These are phyloP conservation scores for Agonum fuliginosum DNA, from an alignment of 2,888 invertebrate genomes.

Conservation along the genomic window DNA sequence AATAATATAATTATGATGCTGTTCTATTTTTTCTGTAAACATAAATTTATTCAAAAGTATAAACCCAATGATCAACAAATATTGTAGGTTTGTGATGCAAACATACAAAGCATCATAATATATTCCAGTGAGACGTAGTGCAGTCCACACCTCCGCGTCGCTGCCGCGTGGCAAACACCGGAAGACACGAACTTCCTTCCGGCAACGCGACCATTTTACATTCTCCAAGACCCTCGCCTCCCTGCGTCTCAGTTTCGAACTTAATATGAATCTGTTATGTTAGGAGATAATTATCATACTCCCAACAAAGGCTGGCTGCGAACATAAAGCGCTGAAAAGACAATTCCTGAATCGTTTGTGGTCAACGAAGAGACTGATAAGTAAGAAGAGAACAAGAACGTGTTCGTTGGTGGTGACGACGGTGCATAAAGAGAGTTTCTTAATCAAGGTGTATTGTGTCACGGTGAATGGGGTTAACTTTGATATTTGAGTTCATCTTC, in stretches of 20 bases:
- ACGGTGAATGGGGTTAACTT: conserved; percentile 31
- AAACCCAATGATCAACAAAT: too few relatives aligned
- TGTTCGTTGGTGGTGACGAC: neutral
- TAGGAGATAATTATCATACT: conserved; percentile 52
- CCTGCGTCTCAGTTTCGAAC: conserved; percentile 41
- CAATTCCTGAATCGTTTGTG: conserved; percentile 51
- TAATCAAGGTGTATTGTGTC: conserved; percentile 38
- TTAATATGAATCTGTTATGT: conserved; percentile 46
- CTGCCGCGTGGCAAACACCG: conserved; percentile 43
- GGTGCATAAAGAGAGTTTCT: conserved; percentile 39
- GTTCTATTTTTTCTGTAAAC: too few relatives aligned
- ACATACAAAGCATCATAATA: conserved; percentile 31
- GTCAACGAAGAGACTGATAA: conserved; percentile 43
- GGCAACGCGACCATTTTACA: conserved; percentile 20
- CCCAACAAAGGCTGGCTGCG: conserved; percentile 10
- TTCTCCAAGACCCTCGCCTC: too few relatives aligned
- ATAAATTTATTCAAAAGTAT: too few relatives aligned
- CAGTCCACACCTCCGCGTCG: neutral
- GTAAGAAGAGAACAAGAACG: conserved; percentile 37
- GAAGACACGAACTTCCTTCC: conserved; percentile 49
- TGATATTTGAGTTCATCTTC: conserved; percentile 28
- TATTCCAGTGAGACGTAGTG: conserved; percentile 4
- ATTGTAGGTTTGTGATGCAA: neutral
- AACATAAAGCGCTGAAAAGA: conserved; percentile 40
- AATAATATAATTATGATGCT: too few relatives aligned